Evolutionary conservation across 2,797 vertebrate genomes (phyloP).

Genomic region (Sarcoramphus papa): DNA sequence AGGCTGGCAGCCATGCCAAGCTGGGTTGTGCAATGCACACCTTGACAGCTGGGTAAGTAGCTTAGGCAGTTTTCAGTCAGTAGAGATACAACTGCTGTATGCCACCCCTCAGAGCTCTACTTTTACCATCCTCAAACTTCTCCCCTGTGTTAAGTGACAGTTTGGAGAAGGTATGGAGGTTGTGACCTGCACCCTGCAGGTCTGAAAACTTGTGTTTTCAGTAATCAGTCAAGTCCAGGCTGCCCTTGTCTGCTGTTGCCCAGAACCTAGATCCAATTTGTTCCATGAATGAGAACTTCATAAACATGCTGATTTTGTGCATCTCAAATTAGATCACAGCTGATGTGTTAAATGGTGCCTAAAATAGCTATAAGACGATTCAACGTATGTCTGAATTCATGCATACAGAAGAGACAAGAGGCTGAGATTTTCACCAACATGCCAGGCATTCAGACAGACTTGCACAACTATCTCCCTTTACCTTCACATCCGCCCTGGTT

Average conservation of each 20-base stretch:
- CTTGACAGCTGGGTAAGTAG: too few species aligned
- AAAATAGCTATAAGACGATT: neutral
- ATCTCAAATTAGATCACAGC: conserved; percentile 1
- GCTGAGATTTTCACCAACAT: neutral
- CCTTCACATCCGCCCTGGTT: conserved; percentile 95
- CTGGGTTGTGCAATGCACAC: neutral
- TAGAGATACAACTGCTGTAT: neutral
- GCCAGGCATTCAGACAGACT: neutral
- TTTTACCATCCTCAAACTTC: neutral
- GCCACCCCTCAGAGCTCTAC: neutral
- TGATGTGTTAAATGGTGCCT: conserved; percentile 8
- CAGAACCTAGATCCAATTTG: neutral
- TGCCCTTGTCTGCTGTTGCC: neutral
- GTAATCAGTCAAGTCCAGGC: neutral
- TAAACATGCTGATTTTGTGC: conserved; percentile 21
- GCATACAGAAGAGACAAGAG: neutral
- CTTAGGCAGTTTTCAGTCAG: neutral
- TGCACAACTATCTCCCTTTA: conserved; percentile 39
- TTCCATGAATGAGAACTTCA: neutral
- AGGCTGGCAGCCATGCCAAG: neutral
- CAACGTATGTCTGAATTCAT: neutral
- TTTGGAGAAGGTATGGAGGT: neutral
- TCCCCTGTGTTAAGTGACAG: neutral
- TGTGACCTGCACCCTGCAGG: neutral
- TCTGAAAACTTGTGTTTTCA: neutral